These are phyloP conservation scores for Dermolepida albohirtum DNA, from an alignment of 2,888 invertebrate genomes.

Conservation along the genomic window DNA sequence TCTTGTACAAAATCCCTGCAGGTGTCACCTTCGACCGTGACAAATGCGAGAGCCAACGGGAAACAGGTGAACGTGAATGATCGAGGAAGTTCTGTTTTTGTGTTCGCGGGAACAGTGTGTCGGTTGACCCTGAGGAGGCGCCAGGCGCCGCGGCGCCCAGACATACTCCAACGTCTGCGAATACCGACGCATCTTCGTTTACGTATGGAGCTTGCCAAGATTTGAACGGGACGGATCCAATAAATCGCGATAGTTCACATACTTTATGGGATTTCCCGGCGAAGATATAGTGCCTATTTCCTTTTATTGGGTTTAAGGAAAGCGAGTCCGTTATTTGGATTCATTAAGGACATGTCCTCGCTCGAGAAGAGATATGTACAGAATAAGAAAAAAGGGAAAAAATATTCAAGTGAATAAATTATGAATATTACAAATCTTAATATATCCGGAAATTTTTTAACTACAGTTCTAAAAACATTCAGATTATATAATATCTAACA, in stretches of 20 bases:
- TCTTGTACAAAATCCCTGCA: neutral
- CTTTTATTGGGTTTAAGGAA: no score
- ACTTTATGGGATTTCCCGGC: neutral
- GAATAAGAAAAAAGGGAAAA: no score
- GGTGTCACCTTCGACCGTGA: conserved; percentile 6
- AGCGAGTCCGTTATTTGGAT: no score
- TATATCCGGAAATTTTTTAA: no score
- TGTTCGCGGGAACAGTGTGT: conserved; percentile 1
- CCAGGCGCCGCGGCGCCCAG: conserved; percentile 55
- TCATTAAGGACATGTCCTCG: no score
- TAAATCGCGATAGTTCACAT: conserved; percentile 7
- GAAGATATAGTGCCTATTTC: no score
- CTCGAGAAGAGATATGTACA: no score
- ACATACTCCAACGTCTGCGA: conserved; percentile 51
- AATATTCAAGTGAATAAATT: no score
- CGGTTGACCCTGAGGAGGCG: conserved; percentile 48
- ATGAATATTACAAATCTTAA: no score
- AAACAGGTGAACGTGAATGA: conserved; percentile 12
- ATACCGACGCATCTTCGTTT: conserved; percentile 37
- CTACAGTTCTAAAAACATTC: no score
- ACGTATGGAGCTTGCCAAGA: conserved; percentile 11
- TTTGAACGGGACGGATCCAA: neutral
- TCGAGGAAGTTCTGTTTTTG: conserved; percentile 11
- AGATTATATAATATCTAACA: no score
- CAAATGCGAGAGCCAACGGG: neutral